phyloP scores from a whole-genome alignment of 2,888 invertebrate species.

The Napeogenes inachia region DNA sequence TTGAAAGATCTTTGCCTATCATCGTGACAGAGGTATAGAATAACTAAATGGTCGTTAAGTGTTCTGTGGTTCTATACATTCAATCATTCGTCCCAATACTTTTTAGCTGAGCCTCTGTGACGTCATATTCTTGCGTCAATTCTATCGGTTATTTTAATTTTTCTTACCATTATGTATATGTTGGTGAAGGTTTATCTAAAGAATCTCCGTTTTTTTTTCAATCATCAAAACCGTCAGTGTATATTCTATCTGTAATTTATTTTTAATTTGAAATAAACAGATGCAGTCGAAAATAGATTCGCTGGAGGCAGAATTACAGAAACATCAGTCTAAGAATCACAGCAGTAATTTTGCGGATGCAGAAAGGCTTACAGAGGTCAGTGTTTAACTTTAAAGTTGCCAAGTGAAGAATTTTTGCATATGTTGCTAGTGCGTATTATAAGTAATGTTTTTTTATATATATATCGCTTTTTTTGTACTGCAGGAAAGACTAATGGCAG shows the following conservation, averaged over 20 bases:
- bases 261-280: slow-evolving; percentile 12
- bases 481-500: slow-evolving; percentile 71
- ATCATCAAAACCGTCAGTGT: too few relatives aligned
- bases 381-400: neutral
- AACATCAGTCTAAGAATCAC: slow-evolving; percentile 49
- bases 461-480: slow-evolving; percentile 29
- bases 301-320: slow-evolving; percentile 65
- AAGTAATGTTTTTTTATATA: neutral
- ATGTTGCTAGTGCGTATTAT: too few relatives aligned
- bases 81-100: neutral
- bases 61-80: slow-evolving; percentile 7
- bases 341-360: slow-evolving; percentile 61
- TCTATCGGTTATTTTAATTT: slow-evolving; percentile 9
- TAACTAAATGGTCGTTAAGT: slow-evolving; percentile 17
- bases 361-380: slow-evolving; percentile 61
- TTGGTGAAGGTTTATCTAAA: slow-evolving; percentile 10
- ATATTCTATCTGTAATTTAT: too few relatives aligned
- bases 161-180: slow-evolving; percentile 11
- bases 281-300: slow-evolving; percentile 72
- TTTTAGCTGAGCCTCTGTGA: slow-evolving; percentile 13
- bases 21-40: slow-evolving; percentile 80
- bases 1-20: slow-evolving; percentile 81
- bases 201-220: neutral
- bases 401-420: too few relatives aligned
- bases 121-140: slow-evolving; percentile 12